phyloP scores from a whole-genome alignment of 2,113 vertebrate species.

The Erinaceus europaeus region DNA sequence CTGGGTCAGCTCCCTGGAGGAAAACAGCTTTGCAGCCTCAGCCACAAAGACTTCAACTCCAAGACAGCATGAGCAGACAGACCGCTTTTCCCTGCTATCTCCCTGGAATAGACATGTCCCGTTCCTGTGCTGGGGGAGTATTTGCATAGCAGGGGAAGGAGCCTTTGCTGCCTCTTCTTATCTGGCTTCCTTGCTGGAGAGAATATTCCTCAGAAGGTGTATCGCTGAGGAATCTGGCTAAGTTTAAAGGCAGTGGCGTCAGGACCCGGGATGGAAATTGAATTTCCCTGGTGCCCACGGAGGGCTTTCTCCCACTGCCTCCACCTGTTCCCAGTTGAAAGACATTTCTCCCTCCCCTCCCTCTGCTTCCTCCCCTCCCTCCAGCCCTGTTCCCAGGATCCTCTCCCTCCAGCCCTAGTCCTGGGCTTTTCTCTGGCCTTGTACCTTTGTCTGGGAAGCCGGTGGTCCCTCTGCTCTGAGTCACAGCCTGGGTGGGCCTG shows the following conservation, averaged over 20 bases:
- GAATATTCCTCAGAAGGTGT: slow-evolving; percentile 50
- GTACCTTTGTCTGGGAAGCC: too few relatives aligned
- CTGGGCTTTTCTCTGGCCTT: too few relatives aligned
- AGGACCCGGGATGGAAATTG: slow-evolving; percentile 60
- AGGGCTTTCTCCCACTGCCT: slow-evolving; percentile 58
- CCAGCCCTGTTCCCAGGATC: too few relatives aligned
- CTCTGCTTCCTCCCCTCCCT: too few relatives aligned
- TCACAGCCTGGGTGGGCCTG: too few relatives aligned
- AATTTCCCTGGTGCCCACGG: slow-evolving; percentile 58
- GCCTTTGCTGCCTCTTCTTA: slow-evolving; percentile 62
- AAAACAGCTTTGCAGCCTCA: slow-evolving; percentile 36
- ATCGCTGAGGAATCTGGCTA: slow-evolving; percentile 66
- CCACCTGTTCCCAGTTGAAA: neutral
- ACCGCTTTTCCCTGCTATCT: slow-evolving; percentile 45
- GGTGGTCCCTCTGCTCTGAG: too few relatives aligned
- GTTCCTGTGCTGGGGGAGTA: slow-evolving; percentile 53
- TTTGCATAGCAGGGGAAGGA: slow-evolving; percentile 68
- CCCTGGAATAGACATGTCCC: slow-evolving; percentile 59
- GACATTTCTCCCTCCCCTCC: too few relatives aligned
- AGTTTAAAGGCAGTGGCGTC: slow-evolving; percentile 68
- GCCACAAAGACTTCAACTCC: slow-evolving; percentile 35
- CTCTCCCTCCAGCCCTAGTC: too few relatives aligned
- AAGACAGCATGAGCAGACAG: slow-evolving; percentile 35
- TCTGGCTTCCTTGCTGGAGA: slow-evolving; percentile 46
- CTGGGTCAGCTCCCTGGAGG: neutral